Conservation (phyloP, 2,113 vertebrate genomes). For the Dipodomys spectabilis region DNA sequence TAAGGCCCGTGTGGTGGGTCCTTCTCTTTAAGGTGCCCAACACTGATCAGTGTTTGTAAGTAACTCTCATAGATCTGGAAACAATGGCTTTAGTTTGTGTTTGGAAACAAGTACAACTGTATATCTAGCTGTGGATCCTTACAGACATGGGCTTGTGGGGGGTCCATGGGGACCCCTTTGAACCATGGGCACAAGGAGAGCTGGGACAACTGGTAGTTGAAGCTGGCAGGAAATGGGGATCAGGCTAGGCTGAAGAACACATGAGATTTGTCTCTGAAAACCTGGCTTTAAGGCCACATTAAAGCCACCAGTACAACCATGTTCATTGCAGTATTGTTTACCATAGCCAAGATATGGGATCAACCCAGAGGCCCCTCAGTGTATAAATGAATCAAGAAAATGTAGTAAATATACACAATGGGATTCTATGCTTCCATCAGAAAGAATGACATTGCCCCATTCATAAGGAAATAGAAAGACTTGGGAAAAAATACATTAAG, state of each 20-base stretch:
- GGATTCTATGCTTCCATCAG: too few species aligned
- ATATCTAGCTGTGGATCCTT: background rate
- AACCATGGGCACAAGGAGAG: background rate
- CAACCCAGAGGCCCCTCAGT: too few species aligned
- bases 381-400: too few species aligned
- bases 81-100: background rate
- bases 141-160: background rate
- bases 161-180: background rate
- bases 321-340: too few species aligned
- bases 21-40: background rate
- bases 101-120: background rate
- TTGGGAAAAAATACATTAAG: too few species aligned
- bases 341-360: too few species aligned
- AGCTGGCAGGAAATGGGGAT: background rate
- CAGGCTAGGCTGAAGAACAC: background rate
- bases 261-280: conserved; percentile 14
- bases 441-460: too few species aligned
- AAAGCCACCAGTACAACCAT: too few species aligned
- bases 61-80: background rate
- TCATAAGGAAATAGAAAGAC: too few species aligned
- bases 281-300: background rate
- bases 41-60: background rate
- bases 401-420: too few species aligned
- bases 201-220: background rate
- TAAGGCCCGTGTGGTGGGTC: background rate